Evolutionary conservation across 2,113 vertebrate species (phyloP).

Genomic region (Phocoena phocoena): DNA sequence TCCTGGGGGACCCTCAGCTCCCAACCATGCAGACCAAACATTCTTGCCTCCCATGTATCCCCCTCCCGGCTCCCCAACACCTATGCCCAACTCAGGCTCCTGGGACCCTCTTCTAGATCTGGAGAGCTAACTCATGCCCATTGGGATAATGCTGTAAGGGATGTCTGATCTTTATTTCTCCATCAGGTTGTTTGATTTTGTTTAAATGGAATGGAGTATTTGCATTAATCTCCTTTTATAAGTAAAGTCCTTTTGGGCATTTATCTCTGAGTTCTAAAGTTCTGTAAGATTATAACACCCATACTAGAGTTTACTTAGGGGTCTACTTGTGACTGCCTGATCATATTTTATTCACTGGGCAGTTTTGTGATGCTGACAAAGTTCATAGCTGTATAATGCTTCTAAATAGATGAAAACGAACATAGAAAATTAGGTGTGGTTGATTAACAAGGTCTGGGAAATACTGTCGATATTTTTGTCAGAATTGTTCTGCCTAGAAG

Average conservation of each 20-base stretch:
- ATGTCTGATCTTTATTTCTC: background rate
- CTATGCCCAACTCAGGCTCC: no score
- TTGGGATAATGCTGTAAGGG: no score
- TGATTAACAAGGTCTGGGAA: background rate
- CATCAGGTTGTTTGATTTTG: background rate
- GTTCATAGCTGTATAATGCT: background rate
- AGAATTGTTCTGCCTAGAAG: background rate
- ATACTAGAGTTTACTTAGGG: no score
- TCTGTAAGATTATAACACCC: fast-evolving
- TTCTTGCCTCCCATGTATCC: fast-evolving
- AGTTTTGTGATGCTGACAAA: background rate
- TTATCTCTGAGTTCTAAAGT: background rate
- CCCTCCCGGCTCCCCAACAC: fast-evolving
- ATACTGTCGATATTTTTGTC: background rate
- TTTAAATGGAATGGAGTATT: background rate
- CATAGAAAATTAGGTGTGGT: background rate
- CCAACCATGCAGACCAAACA: background rate
- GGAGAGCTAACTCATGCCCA: background rate
- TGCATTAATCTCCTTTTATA: background rate
- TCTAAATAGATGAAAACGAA: background rate
- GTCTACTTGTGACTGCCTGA: background rate
- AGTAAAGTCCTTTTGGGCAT: no score
- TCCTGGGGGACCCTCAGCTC: background rate
- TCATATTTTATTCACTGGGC: background rate
- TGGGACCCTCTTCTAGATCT: background rate